These are phyloP conservation scores for Turdus rufiventris DNA, from an alignment of 2,113 vertebrate species.

Conservation along the genomic window DNA sequence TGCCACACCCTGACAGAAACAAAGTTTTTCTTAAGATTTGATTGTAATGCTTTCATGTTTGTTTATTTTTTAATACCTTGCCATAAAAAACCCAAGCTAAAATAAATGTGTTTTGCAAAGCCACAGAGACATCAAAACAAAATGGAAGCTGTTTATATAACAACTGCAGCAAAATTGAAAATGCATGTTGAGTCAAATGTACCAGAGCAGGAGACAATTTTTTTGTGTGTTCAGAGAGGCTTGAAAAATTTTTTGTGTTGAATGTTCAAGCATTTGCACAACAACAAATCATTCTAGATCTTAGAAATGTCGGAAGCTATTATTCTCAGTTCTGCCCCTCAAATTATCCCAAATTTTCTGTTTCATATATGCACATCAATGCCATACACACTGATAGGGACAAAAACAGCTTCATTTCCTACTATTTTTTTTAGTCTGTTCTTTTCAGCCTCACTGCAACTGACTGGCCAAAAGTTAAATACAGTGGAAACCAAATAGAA, in stretches of 20 bases:
- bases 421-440: not conserved
- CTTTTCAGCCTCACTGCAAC: not conserved
- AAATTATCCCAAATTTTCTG: slow-evolving; percentile 11
- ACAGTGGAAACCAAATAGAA: not conserved
- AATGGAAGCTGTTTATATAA: slow-evolving; percentile 43
- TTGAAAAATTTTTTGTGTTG: slow-evolving; percentile 29
- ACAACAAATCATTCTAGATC: slow-evolving; percentile 19
- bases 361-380: not conserved
- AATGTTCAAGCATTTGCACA: slow-evolving; percentile 34
- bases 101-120: slow-evolving; percentile 9
- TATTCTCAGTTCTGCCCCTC: slow-evolving; percentile 30
- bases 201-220: slow-evolving; percentile 33
- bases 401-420: not conserved
- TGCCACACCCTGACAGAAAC: not conserved
- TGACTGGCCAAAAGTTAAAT: not conserved
- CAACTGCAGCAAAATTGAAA: slow-evolving; percentile 49
- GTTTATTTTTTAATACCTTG: not conserved
- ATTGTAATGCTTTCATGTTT: not conserved
- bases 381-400: not conserved
- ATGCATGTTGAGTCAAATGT: slow-evolving; percentile 49
- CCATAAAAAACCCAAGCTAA: not conserved
- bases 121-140: slow-evolving; percentile 27
- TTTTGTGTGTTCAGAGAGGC: slow-evolving; percentile 18
- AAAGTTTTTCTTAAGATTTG: not conserved
- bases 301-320: slow-evolving; percentile 21